These are phyloP conservation scores for Prionace glauca DNA, from an alignment of 2,797 vertebrate species.

Conservation along the genomic window DNA sequence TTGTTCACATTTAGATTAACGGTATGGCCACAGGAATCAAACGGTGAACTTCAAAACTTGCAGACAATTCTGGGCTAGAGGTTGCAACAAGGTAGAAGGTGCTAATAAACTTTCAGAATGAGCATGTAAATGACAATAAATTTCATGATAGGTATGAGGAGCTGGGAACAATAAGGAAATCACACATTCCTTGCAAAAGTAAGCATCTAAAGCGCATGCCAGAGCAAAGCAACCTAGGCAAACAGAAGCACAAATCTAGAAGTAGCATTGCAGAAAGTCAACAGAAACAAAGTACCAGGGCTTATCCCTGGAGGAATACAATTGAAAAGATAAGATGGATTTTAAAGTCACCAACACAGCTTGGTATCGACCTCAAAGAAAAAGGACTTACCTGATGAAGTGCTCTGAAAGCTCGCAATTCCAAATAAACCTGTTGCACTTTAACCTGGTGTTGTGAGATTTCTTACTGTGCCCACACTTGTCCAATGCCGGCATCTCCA, in stretches of 20 bases:
- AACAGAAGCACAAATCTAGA: background rate
- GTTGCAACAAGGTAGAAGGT: background rate
- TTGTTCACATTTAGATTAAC: background rate
- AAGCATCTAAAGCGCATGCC: background rate
- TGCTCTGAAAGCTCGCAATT: too few relatives aligned
- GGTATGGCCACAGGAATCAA: background rate
- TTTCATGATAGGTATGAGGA: background rate
- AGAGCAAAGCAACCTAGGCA: background rate
- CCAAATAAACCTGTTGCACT: too few relatives aligned
- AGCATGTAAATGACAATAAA: background rate
- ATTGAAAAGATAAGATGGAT: background rate
- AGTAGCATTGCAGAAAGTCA: background rate
- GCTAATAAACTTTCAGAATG: background rate
- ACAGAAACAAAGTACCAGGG: background rate
- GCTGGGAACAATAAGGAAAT: background rate
- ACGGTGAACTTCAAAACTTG: background rate
- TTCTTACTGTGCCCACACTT: too few relatives aligned
- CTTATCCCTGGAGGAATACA: background rate
- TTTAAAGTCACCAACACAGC: background rate
- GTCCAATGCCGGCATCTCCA: too few relatives aligned
- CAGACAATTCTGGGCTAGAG: background rate
- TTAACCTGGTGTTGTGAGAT: too few relatives aligned
- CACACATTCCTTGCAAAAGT: background rate
- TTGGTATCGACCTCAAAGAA: background rate
- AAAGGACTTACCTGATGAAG: background rate